Percentiles rank a stretch among this genome's conserved stretches.
Evolutionary conservation across 2,113 vertebrate genomes (phyloP).

Genomic region (Rhynchopsitta pachyrhyncha): DNA sequence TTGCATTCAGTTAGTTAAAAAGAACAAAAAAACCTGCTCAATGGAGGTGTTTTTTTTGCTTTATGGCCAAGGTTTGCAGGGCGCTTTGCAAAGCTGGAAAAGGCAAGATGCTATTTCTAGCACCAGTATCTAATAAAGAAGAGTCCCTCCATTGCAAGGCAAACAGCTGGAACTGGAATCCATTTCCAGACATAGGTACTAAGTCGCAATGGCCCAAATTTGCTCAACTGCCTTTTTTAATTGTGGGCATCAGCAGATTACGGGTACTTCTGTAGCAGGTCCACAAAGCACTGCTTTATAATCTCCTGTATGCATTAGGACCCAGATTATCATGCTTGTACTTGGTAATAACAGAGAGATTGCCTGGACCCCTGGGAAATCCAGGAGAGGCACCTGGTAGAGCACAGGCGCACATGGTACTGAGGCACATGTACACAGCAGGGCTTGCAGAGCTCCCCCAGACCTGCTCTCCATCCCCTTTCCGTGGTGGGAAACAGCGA

Average conservation of each 20-base stretch:
- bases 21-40: neutral
- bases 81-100: neutral
- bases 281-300: conserved; percentile 17
- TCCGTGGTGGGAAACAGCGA: fast-evolving
- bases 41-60: neutral
- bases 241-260: conserved; percentile 25
- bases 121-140: neutral
- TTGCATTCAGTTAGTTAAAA: neutral
- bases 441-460: neutral
- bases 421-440: neutral
- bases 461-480: neutral
- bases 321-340: conserved; percentile 38
- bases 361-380: conserved; percentile 18
- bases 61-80: neutral
- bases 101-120: neutral
- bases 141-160: neutral
- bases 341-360: conserved; percentile 30
- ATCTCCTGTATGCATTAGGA: conserved; percentile 14
- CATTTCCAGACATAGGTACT: neutral
- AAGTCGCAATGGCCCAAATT: neutral
- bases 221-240: neutral
- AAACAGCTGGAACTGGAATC: neutral
- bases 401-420: neutral
- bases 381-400: neutral
- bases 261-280: neutral